These are phyloP conservation scores for Thrips palmi DNA, from an alignment of 1,140 invertebrate genomes.

Conservation along the genomic window DNA sequence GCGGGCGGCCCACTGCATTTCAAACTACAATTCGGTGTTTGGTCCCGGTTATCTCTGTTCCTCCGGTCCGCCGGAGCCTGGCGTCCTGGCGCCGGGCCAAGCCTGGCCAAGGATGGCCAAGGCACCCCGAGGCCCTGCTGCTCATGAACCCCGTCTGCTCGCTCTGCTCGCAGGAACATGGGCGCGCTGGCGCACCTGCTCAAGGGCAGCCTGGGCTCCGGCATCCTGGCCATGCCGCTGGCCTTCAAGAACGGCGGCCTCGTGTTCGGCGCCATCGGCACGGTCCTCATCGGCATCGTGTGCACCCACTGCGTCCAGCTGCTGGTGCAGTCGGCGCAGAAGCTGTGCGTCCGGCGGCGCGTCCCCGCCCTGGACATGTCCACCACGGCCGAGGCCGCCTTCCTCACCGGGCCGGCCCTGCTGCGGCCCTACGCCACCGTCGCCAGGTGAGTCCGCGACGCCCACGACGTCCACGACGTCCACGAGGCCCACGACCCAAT, in stretches of 20 bases:
- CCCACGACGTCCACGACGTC: neutral
- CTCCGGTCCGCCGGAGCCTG: no score
- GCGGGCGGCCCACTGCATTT: no score
- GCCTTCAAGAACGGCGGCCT: slow-evolving; percentile 37
- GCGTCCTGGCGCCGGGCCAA: no score
- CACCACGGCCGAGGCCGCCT: slow-evolving; percentile 61
- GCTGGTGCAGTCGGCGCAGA: slow-evolving; percentile 22
- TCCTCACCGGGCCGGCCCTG: slow-evolving; percentile 44
- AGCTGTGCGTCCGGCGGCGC: no score
- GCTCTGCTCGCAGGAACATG: slow-evolving; percentile 24
- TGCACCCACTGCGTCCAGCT: slow-evolving; percentile 30
- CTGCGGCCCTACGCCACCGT: slow-evolving; percentile 34
- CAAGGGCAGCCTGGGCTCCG: slow-evolving; percentile 35
- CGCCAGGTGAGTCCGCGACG: slow-evolving; percentile 12
- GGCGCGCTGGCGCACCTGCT: slow-evolving; percentile 29
- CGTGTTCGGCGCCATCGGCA: slow-evolving; percentile 24
- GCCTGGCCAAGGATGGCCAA: no score
- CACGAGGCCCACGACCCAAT: no score
- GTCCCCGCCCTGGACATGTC: no score
- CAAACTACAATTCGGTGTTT: no score
- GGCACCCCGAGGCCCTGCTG: no score
- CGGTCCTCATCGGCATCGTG: slow-evolving; percentile 25
- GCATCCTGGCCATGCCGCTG: slow-evolving; percentile 36
- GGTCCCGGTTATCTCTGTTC: no score
- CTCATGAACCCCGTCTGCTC: no score